phyloP scores from a whole-genome alignment of 2,113 vertebrate genomes.

The Ciconia maguari region DNA sequence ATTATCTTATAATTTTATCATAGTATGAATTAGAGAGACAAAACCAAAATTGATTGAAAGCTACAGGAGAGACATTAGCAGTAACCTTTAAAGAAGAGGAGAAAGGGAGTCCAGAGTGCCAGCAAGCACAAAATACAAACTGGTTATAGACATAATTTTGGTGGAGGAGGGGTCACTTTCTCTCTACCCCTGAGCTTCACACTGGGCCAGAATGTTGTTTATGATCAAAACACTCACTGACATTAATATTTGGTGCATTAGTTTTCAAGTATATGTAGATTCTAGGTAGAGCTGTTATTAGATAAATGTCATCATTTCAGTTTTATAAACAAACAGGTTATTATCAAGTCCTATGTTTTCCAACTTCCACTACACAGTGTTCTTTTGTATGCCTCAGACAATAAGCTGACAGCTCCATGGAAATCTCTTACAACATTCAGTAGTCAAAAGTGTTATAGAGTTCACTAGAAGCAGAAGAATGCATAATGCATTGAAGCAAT shows the following conservation, averaged over 20 bases:
- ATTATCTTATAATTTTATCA: background rate
- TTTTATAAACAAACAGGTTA: constrained; percentile 42
- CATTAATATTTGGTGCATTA: background rate
- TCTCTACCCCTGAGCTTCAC: background rate
- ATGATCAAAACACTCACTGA: background rate
- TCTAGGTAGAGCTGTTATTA: background rate
- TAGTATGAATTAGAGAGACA: background rate
- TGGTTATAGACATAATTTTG: background rate
- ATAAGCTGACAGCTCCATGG: constrained; percentile 42
- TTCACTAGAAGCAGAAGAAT: constrained; percentile 42
- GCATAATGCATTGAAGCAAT: constrained; percentile 48
- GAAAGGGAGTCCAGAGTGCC: background rate
- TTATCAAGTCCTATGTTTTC: background rate
- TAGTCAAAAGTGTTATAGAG: constrained; percentile 22
- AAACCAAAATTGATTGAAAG: background rate
- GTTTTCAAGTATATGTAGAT: background rate
- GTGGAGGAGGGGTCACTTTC: background rate
- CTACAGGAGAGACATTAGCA: background rate
- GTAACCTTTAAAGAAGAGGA: background rate
- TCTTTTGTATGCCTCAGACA: constrained; percentile 53
- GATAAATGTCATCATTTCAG: constrained; percentile 39
- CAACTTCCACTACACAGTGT: constrained; percentile 18
- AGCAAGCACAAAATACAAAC: background rate
- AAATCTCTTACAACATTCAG: constrained; percentile 6
- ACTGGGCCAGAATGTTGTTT: background rate